phyloP scores from a whole-genome alignment of 1,140 invertebrate genomes.

The Drosophila ohnishii region DNA sequence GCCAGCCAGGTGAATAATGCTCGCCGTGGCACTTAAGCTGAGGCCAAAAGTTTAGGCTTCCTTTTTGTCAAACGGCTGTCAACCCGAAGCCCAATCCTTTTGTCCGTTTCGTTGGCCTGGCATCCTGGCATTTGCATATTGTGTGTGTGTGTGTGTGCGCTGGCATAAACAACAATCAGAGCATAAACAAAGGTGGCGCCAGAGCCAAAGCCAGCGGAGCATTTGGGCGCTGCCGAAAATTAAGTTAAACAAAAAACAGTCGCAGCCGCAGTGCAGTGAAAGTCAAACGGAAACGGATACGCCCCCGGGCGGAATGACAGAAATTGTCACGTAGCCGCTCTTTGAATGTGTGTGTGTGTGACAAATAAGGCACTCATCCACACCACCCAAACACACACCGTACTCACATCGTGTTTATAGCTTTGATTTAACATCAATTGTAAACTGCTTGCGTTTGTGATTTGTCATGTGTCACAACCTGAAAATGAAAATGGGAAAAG shows the following conservation, averaged over 20 bases:
- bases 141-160: conserved; percentile 22
- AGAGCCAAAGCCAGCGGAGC: conserved; percentile 42
- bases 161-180: conserved; percentile 63
- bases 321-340: conserved; percentile 56
- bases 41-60: conserved; percentile 48
- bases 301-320: conserved; percentile 59
- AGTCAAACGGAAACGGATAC: conserved; percentile 65
- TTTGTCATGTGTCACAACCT: conserved; percentile 58
- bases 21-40: conserved; percentile 46
- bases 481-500: conserved; percentile 22
- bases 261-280: conserved; percentile 40
- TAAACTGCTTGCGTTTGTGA: conserved; percentile 60
- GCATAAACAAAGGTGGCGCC: conserved; percentile 52
- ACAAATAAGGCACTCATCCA: conserved; percentile 35
- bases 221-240: conserved; percentile 46
- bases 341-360: conserved; percentile 40
- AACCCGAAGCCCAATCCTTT: conserved; percentile 54
- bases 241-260: conserved; percentile 58
- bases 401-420: conserved; percentile 44
- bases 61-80: conserved; percentile 57
- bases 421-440: conserved; percentile 74
- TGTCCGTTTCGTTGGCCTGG: conserved; percentile 41
- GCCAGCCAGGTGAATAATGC: conserved; percentile 47
- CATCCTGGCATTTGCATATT: conserved; percentile 45
- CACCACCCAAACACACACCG: not conserved